A percentile compares a stretch with the other conserved stretches of the same genome.
Evolutionary conservation across 1,140 invertebrate species (phyloP).

Genomic region (Zaprionus taronus): DNA sequence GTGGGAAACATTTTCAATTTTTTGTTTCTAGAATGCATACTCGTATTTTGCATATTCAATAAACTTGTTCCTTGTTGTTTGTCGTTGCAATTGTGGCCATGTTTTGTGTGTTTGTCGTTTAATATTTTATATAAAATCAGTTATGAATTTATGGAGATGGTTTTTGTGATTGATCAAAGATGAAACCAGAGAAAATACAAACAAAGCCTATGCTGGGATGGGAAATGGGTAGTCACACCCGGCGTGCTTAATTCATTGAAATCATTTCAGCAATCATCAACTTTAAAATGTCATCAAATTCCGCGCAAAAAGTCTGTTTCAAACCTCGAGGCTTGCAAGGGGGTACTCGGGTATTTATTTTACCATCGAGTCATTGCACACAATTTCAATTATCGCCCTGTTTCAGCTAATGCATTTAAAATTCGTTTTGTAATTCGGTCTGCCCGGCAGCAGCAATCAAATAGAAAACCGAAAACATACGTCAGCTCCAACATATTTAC

Average conservation of each 20-base stretch:
- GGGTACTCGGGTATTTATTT: conserved; percentile 8
- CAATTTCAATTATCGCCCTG: conserved; percentile 29
- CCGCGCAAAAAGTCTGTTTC: neutral
- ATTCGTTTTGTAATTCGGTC: neutral
- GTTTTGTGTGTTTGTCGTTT: conserved; percentile 43
- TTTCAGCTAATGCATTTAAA: conserved; percentile 37
- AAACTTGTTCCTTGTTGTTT: conserved; percentile 59
- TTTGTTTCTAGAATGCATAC: conserved; percentile 41
- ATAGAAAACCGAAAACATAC: conserved; percentile 48
- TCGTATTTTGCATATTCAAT: conserved; percentile 64
- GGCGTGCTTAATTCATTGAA: neutral
- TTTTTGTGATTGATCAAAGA: conserved; percentile 7
- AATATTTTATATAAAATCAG: conserved; percentile 52
- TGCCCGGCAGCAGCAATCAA: conserved; percentile 36
- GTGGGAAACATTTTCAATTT: conserved; percentile 24
- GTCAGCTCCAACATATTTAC: conserved; percentile 53
- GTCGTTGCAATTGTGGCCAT: conserved; percentile 51
- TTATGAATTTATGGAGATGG: conserved; percentile 50
- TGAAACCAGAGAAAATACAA: neutral
- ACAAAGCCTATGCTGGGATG: neutral
- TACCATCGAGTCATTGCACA: conserved; percentile 25
- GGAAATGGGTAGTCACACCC: neutral
- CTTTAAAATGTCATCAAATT: neutral
- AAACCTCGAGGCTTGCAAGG: neutral
- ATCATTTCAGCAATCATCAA: neutral